Percentiles rank a stretch among this genome's conserved stretches.
Evolutionary conservation across 2,113 vertebrate genomes (phyloP).

Genomic region (Turdus rufiventris): DNA sequence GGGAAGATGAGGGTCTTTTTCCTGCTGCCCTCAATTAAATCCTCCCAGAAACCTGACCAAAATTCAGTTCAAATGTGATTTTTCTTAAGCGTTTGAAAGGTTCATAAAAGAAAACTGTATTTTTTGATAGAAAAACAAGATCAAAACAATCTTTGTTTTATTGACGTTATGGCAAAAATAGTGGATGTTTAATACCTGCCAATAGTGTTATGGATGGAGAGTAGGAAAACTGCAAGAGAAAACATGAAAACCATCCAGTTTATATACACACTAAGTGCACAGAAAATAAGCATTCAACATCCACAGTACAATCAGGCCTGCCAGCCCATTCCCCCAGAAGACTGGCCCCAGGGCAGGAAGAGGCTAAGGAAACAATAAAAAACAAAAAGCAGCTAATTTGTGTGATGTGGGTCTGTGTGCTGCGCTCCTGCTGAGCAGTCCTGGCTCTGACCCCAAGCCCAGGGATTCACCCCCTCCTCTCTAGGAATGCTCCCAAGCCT

Average conservation of each 20-base stretch:
- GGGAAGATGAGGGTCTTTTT: not conserved
- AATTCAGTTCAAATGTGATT: not conserved
- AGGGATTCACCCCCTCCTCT: not conserved
- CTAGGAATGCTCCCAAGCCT: rapidly evolving
- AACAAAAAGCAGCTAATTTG: not conserved
- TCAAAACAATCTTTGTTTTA: not conserved
- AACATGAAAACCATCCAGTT: not conserved
- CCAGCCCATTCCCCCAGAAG: not conserved
- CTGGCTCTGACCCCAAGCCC: not conserved
- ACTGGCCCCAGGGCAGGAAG: not conserved
- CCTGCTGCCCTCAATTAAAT: not conserved
- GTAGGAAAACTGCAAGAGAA: not conserved
- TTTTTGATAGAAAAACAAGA: not conserved
- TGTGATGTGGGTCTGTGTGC: not conserved
- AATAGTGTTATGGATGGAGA: not conserved
- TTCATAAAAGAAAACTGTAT: not conserved
- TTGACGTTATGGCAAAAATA: not conserved
- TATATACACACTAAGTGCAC: not conserved
- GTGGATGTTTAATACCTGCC: not conserved
- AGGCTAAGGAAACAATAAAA: not conserved
- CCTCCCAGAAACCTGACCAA: not conserved
- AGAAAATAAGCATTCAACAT: not conserved
- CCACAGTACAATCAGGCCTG: not conserved
- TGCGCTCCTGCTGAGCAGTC: not conserved
- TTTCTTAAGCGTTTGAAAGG: not conserved